A percentile compares a stretch with the other conserved stretches of the same genome.
Conservation (phyloP, 2,113 vertebrate genomes). For the Nycticryphes semicollaris region DNA sequence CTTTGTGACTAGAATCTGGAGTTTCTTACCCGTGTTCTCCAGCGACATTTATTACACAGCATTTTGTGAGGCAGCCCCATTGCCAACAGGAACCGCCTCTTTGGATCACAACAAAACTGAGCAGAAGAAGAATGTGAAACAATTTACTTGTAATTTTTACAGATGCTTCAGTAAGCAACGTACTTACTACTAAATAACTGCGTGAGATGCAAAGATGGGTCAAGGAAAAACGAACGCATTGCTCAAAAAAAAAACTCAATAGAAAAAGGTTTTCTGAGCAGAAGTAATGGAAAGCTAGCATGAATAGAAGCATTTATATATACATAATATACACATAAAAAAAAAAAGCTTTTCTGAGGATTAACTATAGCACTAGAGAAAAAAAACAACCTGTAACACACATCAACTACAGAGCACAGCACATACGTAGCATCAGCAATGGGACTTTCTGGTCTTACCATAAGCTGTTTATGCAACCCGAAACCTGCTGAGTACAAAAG, state of each 20-base stretch:
- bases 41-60: background rate
- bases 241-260: background rate
- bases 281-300: background rate
- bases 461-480: background rate
- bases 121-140: background rate
- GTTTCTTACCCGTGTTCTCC: background rate
- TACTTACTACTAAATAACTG: background rate
- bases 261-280: background rate
- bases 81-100: background rate
- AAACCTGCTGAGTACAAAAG: background rate
- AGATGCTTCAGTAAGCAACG: background rate
- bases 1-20: fast-evolving
- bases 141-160: background rate
- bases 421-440: background rate
- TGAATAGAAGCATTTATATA: background rate
- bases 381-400: background rate
- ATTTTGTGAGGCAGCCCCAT: background rate
- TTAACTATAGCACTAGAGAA: background rate
- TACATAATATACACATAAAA: background rate
- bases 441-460: background rate
- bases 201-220: background rate
- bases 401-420: background rate
- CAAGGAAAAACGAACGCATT: background rate
- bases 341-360: background rate
- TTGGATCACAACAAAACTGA: background rate